phyloP scores from a whole-genome alignment of 2,888 invertebrate species.

The Lycophotia porphyrea region DNA sequence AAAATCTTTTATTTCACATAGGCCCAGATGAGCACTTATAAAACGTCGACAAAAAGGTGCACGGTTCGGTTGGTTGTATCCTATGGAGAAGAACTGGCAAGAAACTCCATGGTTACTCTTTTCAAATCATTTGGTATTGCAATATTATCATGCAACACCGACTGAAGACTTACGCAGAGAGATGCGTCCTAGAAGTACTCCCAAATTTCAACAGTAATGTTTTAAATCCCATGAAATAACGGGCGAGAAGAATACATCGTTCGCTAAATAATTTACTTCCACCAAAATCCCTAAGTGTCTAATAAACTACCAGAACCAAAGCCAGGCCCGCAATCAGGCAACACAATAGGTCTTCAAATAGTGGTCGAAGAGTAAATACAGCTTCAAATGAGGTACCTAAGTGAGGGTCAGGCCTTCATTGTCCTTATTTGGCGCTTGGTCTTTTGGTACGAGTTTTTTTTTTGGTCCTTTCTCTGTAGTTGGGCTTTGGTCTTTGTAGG shows the following conservation, averaged over 20 bases:
- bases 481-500: slow-evolving; percentile 12
- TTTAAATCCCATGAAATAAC: neutral
- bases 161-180: no score
- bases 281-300: neutral
- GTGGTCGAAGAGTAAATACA: slow-evolving; percentile 41
- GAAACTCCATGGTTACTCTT: no score
- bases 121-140: no score
- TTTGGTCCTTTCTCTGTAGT: slow-evolving; percentile 14
- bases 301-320: slow-evolving; percentile 50
- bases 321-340: slow-evolving; percentile 35
- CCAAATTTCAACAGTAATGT: neutral
- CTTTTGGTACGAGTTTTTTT: slow-evolving; percentile 16
- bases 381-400: slow-evolving; percentile 50
- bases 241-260: neutral
- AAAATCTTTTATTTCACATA: no score
- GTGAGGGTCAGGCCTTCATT: slow-evolving; percentile 46
- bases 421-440: slow-evolving; percentile 46
- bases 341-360: slow-evolving; percentile 56
- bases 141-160: no score
- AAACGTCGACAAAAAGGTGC: no score
- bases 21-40: no score
- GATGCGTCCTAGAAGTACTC: neutral
- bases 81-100: no score
- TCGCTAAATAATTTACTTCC: neutral
- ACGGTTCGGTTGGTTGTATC: no score